Conservation (phyloP, 2,113 vertebrate species). For the Poecilia latipinna region DNA sequence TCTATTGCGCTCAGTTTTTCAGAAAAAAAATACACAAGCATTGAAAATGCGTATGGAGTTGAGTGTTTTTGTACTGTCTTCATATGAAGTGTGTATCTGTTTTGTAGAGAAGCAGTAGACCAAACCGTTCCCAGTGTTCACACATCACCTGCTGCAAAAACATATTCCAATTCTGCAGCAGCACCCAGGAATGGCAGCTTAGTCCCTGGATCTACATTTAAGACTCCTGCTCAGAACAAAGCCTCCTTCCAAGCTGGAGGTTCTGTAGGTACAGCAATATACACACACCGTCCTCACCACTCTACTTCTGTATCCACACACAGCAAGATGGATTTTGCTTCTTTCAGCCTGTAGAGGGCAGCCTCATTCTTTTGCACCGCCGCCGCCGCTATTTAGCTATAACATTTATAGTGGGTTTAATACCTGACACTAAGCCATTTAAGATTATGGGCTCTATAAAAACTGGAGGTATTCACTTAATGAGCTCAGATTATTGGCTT, state of each 20-base stretch:
- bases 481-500: conserved; percentile 60
- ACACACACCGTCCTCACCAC: conserved; percentile 7
- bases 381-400: neutral
- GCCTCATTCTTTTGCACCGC: conserved; percentile 15
- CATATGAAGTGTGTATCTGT: conserved; percentile 22
- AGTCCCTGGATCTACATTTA: conserved; percentile 50
- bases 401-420: conserved; percentile 42
- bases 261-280: conserved; percentile 63
- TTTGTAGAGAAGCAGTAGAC: conserved; percentile 78
- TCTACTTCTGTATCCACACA: neutral
- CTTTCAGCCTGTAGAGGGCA: conserved; percentile 64
- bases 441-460: conserved; percentile 67
- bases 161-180: conserved; percentile 67
- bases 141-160: conserved; percentile 65
- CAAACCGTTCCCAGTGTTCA: conserved; percentile 60
- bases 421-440: conserved; percentile 45
- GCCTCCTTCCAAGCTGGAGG: conserved; percentile 40
- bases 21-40: too few relatives aligned
- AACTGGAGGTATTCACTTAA: conserved; percentile 61
- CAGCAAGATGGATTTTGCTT: neutral
- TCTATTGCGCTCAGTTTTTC: neutral
- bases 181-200: conserved; percentile 64
- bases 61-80: neutral
- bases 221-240: conserved; percentile 64
- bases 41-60: neutral